Evolutionary conservation across 2,113 vertebrate species (phyloP).

Genomic region (Columba janthina): DNA sequence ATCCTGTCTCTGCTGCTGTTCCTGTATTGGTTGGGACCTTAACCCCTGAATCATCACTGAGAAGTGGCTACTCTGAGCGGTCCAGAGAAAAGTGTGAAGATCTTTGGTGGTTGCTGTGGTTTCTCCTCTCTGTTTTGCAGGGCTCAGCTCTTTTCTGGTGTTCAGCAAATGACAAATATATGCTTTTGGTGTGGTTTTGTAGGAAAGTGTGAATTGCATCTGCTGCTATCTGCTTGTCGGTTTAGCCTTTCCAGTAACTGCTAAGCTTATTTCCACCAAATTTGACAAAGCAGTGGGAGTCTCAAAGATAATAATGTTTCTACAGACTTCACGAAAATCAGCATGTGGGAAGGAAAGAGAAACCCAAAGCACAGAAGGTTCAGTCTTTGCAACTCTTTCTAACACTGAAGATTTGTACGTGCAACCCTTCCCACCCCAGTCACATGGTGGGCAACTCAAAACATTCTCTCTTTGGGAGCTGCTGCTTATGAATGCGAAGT

Average conservation of each 20-base stretch:
- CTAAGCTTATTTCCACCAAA: background rate
- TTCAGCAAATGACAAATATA: background rate
- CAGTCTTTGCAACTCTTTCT: background rate
- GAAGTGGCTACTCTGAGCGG: background rate
- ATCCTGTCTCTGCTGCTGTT: background rate
- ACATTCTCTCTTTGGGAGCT: background rate
- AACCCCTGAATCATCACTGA: background rate
- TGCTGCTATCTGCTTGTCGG: background rate
- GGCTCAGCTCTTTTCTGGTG: background rate
- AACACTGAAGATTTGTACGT: background rate
- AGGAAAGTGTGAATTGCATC: background rate
- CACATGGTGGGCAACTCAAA: background rate
- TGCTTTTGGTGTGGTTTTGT: constrained; percentile 3
- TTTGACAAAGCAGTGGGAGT: background rate
- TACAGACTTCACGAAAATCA: background rate
- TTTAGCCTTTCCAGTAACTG: constrained; percentile 18
- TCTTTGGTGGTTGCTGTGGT: constrained; percentile 3
- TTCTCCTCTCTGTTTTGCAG: constrained; percentile 22
- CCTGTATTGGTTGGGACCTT: background rate
- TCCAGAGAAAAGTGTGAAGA: background rate
- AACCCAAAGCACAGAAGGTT: background rate
- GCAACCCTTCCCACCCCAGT: background rate
- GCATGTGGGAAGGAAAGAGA: background rate
- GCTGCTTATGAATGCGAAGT: background rate
- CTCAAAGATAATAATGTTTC: background rate